Evolutionary conservation across 2,797 vertebrate species (phyloP).

Genomic region (Scomberomorus guttatus): DNA sequence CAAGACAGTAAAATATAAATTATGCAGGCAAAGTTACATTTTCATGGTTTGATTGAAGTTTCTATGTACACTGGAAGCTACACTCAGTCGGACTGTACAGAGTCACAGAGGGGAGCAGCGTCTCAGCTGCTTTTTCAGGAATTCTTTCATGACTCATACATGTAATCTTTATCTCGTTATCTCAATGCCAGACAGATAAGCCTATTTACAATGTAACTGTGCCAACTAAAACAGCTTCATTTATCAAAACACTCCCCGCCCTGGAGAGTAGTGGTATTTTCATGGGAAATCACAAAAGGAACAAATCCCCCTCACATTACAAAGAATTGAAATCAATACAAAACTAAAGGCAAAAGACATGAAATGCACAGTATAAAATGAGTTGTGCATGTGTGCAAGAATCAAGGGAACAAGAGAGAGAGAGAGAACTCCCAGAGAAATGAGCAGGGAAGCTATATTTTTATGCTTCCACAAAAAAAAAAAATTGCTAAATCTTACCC

Average conservation of each 20-base stretch:
- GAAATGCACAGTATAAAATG: constrained; percentile 59
- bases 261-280: constrained; percentile 54
- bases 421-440: constrained; percentile 57
- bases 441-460: constrained; percentile 70
- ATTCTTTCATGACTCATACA: constrained; percentile 46
- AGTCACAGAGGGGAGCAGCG: constrained; percentile 62
- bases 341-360: constrained; percentile 51
- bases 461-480: constrained; percentile 61
- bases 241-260: constrained; percentile 66
- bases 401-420: constrained; percentile 34
- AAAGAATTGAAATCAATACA: constrained; percentile 57
- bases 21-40: constrained; percentile 85
- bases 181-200: constrained; percentile 50
- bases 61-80: constrained; percentile 79
- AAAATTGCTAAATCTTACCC: constrained; percentile 65
- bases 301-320: constrained; percentile 41
- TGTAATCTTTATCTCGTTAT: constrained; percentile 35
- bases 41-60: constrained; percentile 78
- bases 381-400: constrained; percentile 55
- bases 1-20: constrained; percentile 85
- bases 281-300: constrained; percentile 55
- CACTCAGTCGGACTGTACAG: constrained; percentile 65
- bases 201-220: constrained; percentile 68
- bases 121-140: constrained; percentile 39
- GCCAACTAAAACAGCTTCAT: constrained; percentile 57